Base-by-base conservation (phyloP, 64 coral and sea anemone genomes). In the Pocillopora damicornis region DNA sequence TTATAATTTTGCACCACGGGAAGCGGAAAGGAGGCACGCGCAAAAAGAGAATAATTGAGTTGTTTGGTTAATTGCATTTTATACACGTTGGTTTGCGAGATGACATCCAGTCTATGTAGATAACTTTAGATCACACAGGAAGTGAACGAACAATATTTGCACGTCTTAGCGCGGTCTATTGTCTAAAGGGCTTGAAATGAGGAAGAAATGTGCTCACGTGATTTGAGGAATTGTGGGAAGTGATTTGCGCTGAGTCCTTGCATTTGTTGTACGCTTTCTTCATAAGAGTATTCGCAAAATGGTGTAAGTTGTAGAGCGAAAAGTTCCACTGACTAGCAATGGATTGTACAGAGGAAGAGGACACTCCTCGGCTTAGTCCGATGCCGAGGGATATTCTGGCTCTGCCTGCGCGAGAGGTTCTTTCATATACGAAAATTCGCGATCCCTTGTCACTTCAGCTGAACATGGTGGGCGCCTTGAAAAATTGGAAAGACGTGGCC, bases 401-500 rank as follows among this genome's bases (percentile, higher is more conserved):
- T 57, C 72, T 73, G n/a, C 81, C 64, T 11, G 81, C 81, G 11
- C 5, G 15, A 85, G 18, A 85, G 3, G 65, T 85, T 6, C 63
- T 85, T n/a, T 42, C 37, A 4, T 51, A 72, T 15, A 20, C 9
- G 1, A 86, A 78, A 79, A 18, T 87, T 13, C 56, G 62, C 23
- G 34, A 80, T 22, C 74, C 84, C 9, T 4, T 91, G 12, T 63
- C 90, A 18, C 16, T 78, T 15, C 63, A 20, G 4, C 17, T 92
- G 66, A 87, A 75, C 12, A 63, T 87, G 38, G 16, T 0, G 12
- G 90, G 83, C 2, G 25, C 90, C 17, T 73, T 92, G 67, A 79
- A 15, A 79, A 92, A 77, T 38, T 92, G 90, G 90, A 73, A 79
- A 74, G 58, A 92, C 72, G 90, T 92, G 11, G 90, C 90, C 68